A percentile compares a stretch with the other conserved stretches of the same genome.
phyloP scores from a whole-genome alignment of 2,888 invertebrate species.

The Noctua janthina region DNA sequence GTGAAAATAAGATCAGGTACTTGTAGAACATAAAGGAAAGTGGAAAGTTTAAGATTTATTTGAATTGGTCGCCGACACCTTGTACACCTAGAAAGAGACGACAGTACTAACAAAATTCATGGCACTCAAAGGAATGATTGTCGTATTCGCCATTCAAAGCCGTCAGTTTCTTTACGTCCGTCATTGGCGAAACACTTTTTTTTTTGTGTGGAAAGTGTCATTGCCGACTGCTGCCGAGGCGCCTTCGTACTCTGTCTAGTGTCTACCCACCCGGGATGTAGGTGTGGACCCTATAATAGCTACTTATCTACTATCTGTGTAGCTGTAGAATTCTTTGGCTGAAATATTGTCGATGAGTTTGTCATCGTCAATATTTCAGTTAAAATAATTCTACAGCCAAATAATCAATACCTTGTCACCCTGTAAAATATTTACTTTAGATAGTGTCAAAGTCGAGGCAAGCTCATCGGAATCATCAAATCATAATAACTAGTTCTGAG shows the following conservation, averaged over 20 bases:
- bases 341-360: background rate
- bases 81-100: background rate
- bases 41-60: background rate
- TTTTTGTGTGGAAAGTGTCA: background rate
- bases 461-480: background rate
- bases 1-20: no score
- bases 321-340: background rate
- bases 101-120: no score
- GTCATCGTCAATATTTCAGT: background rate
- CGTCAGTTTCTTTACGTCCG: background rate
- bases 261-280: background rate
- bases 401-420: background rate
- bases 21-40: no score
- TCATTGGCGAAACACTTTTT: background rate
- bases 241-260: background rate
- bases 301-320: no score
- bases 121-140: background rate
- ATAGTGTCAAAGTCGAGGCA: background rate
- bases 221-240: background rate
- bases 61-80: background rate
- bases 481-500: background rate
- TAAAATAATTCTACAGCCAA: background rate
- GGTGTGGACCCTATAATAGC: background rate
- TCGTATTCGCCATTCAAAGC: background rate
- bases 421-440: background rate